These are phyloP conservation scores for Eidolon helvum DNA, from an alignment of 2,113 vertebrate species.

Conservation along the genomic window DNA sequence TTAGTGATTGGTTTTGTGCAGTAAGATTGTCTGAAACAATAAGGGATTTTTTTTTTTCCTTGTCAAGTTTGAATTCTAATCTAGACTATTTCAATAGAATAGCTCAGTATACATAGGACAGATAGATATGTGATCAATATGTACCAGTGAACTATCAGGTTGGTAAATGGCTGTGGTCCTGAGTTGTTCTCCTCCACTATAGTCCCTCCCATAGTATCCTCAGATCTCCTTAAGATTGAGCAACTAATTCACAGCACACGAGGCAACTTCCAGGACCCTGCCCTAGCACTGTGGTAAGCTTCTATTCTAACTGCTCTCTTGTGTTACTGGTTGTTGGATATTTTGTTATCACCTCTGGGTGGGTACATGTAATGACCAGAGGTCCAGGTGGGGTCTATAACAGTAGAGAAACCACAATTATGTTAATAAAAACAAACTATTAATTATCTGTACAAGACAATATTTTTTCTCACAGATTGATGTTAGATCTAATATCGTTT, in stretches of 20 bases:
- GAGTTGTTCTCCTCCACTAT: background rate
- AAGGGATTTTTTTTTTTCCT: background rate
- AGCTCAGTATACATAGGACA: background rate
- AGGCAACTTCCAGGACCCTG: background rate
- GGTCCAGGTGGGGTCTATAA: background rate
- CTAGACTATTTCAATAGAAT: background rate
- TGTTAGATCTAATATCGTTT: background rate
- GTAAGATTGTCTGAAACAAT: background rate
- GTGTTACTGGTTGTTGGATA: background rate
- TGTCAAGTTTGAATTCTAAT: background rate
- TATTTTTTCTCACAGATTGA: slow-evolving; percentile 6
- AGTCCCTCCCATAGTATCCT: background rate
- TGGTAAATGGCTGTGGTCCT: background rate
- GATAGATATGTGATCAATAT: background rate
- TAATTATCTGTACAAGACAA: background rate
- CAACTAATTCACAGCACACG: background rate
- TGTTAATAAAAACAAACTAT: background rate
- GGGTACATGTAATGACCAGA: background rate
- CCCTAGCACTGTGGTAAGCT: background rate
- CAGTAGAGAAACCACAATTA: background rate
- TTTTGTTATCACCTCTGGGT: background rate
- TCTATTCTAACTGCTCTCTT: background rate
- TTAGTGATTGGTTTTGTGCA: slow-evolving; percentile 5
- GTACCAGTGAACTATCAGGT: background rate
- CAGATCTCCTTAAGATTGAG: background rate